Evolutionary conservation across 2,888 invertebrate genomes (phyloP).

Genomic region (Cryptocephalus moraei): DNA sequence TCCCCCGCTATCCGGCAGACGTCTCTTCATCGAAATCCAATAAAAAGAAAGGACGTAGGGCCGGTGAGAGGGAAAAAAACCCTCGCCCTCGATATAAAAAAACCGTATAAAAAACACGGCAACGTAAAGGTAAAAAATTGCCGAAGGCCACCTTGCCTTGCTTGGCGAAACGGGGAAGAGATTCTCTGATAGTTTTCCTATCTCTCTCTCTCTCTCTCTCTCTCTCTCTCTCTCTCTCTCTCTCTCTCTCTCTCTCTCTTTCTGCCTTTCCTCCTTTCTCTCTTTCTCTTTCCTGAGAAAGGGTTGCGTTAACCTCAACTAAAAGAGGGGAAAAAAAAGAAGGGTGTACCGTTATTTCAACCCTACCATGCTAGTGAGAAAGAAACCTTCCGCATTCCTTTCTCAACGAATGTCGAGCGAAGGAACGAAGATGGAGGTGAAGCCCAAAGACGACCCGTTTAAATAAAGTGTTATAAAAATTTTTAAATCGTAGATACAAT

Average conservation of each 20-base stretch:
- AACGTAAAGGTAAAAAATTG: constrained; percentile 23
- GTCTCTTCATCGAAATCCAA: constrained; percentile 9
- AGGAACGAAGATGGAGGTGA: not conserved
- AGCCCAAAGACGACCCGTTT: not conserved
- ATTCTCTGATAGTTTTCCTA: no score
- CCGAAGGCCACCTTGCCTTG: constrained; percentile 20
- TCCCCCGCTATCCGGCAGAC: no score
- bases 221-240: no score
- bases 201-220: no score
- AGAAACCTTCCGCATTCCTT: constrained; percentile 30
- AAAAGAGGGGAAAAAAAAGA: constrained; percentile 3
- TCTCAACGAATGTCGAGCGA: constrained; percentile 1
- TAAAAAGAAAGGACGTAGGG: constrained; percentile 4
- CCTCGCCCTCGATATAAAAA: constrained; percentile 8
- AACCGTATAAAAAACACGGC: constrained; percentile 13
- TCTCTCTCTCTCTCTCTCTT: no score
- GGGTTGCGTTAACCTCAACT: constrained; percentile 29
- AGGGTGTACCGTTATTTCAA: constrained; percentile 28
- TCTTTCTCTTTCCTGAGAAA: constrained; percentile 12
- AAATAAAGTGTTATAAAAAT: no score
- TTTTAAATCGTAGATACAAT: no score
- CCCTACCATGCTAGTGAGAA: constrained; percentile 17
- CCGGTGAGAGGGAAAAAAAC: constrained; percentile 2
- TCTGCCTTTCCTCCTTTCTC: no score
- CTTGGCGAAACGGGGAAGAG: constrained; percentile 16